phyloP scores from a whole-genome alignment of 2,113 vertebrate species.

The Zosterops japonicus region DNA sequence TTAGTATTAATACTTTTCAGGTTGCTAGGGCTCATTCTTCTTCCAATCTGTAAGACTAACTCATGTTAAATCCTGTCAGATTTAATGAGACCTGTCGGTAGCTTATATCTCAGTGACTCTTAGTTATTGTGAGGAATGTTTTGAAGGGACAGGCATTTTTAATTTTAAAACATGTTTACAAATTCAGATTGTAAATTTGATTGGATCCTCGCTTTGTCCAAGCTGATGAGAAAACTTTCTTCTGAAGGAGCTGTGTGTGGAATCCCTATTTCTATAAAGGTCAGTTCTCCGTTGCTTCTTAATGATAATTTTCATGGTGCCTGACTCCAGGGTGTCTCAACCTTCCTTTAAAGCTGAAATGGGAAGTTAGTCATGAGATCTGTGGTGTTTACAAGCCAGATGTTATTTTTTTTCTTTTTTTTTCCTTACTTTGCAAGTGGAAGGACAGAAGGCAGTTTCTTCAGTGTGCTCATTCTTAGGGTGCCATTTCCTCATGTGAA shows the following conservation, averaged over 20 bases:
- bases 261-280: not conserved
- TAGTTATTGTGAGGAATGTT: not conserved
- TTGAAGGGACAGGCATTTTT: not conserved
- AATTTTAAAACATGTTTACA: not conserved
- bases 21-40: not conserved
- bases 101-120: not conserved
- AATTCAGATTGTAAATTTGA: not conserved
- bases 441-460: not conserved
- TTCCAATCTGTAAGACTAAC: not conserved
- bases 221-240: not conserved
- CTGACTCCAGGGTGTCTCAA: not conserved
- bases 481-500: not conserved
- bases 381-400: conserved; percentile 13
- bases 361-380: conserved; percentile 56
- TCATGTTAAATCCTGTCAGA: not conserved
- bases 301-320: not conserved
- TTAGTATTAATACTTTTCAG: not conserved
- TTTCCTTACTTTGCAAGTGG: not conserved
- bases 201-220: not conserved
- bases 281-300: not conserved
- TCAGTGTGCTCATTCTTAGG: not conserved
- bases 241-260: not conserved
- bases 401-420: not conserved
- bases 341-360: conserved; percentile 32
- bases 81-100: not conserved